Evolutionary conservation across 2,797 vertebrate genomes (phyloP).

Genomic region (Phataginus tetradactyla): DNA sequence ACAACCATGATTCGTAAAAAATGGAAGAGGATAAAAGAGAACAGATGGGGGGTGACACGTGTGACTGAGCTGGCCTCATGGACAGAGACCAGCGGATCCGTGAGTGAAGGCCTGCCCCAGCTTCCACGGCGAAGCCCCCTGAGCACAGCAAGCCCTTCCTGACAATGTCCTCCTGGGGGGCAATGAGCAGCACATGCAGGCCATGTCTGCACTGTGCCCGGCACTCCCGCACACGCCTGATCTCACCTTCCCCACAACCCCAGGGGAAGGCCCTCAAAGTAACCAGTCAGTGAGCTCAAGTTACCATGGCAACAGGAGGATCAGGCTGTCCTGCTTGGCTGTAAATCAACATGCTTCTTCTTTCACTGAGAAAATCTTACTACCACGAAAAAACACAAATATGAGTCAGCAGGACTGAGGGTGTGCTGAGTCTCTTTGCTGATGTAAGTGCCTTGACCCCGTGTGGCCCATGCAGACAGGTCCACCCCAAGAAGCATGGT

Average conservation of each 20-base stretch:
- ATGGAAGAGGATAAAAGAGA: not conserved
- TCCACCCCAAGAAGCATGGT: accelerated
- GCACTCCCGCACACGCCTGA: accelerated
- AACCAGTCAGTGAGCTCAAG: not conserved
- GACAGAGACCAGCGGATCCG: not conserved
- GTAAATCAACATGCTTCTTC: not conserved
- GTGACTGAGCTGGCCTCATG: accelerated
- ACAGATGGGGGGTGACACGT: not conserved
- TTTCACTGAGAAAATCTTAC: not conserved
- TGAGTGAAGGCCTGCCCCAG: not conserved
- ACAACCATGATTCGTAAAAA: not conserved
- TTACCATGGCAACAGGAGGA: not conserved
- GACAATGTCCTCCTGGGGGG: not conserved
- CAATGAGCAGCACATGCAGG: accelerated
- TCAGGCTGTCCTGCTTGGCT: not conserved
- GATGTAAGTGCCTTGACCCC: accelerated
- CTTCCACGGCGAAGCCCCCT: too few relatives aligned
- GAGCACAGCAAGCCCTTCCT: not conserved
- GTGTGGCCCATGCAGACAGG: accelerated
- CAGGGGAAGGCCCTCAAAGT: not conserved
- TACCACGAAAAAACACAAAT: accelerated
- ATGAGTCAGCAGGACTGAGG: not conserved
- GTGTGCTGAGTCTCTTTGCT: accelerated
- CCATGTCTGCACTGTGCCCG: accelerated
- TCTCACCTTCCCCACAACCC: not conserved